Evolutionary conservation across 2,888 invertebrate species (phyloP).

Genomic region (Mamestra brassicae): DNA sequence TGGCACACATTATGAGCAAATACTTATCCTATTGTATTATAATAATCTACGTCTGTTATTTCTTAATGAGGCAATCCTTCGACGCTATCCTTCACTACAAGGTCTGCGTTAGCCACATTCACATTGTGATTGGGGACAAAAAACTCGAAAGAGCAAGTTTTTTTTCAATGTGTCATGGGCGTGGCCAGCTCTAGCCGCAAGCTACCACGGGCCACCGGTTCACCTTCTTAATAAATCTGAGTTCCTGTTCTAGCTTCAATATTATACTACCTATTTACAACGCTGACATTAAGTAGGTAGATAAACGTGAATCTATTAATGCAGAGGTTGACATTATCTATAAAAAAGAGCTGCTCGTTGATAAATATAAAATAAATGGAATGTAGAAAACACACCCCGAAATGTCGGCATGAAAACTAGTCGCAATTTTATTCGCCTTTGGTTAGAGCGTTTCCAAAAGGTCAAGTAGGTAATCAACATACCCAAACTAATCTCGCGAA

Average conservation of each 20-base stretch:
- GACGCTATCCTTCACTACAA: conserved; percentile 38
- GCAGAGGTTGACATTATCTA: conserved; percentile 2
- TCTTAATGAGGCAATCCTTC: conserved; percentile 54
- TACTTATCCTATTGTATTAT: conserved; percentile 52
- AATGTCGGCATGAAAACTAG: conserved; percentile 5
- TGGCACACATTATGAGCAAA: conserved; percentile 36
- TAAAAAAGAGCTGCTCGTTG: not conserved
- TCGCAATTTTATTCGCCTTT: not conserved
- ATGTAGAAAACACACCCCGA: not conserved
- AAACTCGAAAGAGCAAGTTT: conserved; percentile 33
- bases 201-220: conserved; percentile 33
- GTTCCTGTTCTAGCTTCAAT: conserved; percentile 54
- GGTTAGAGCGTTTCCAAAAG: not conserved
- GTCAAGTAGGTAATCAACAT: not conserved
- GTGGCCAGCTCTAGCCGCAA: conserved; percentile 27
- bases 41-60: conserved; percentile 45
- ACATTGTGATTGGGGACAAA: conserved; percentile 13
- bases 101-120: conserved; percentile 39
- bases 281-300: conserved; percentile 32
- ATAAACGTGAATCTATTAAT: conserved; percentile 2
- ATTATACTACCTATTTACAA: conserved; percentile 30
- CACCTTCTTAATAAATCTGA: conserved; percentile 42
- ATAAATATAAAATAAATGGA: not conserved
- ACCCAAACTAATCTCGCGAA: not conserved
- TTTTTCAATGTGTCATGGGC: conserved; percentile 25